Evolutionary conservation across 2,797 vertebrate species (phyloP), one percentile per base, ranked within the genome.

Genomic region (Tenualosa thibaudeaui): DNA sequence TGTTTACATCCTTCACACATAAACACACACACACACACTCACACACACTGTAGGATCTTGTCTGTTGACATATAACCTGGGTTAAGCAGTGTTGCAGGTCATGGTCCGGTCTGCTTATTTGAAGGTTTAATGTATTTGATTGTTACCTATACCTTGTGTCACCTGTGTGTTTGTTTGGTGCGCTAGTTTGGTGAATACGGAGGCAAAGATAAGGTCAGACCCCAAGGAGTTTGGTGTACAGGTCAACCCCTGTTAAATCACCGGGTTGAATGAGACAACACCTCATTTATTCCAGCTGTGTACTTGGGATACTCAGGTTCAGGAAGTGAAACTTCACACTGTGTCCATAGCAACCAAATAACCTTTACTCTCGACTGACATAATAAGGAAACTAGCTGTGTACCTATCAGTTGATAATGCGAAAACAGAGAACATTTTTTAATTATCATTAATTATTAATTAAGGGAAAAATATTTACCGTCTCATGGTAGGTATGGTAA

Each of bases 161-260:
- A 8, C 10, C n/a, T 68, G 62, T 65, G 24, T 65, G 62, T 89
- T 82, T 83, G 75, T 68, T 9, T 84, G 40, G 68, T 75, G 68
- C 17, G 15, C 68, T 43, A 75, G 31, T 75, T 17, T 43, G 68
- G 37, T 26, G 13, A 12, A 37, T 31, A 71, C 1, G 68, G 68
- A 71, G 31, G 15, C 37, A 5, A 31, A 26, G 62, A 40, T 0
- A 75, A 75, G 68, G 37, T 75, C 17, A 40, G 62, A 68, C 13
- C 13, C 68, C 17, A 15, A 37, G 4, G 37, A 40, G 68, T 12
- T 40, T 75, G 15, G 17, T 4, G 22, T 19, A 7, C 68, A 40
- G 31, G 5, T 40, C 37, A 15, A 75, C 46, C 15, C 68, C 37
- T 43, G 68, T 4, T 75, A n/a, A 58, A 43, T 15, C 68, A 40